Evolutionary conservation across 1,140 invertebrate species (phyloP).

Genomic region (Micrasema longulum): DNA sequence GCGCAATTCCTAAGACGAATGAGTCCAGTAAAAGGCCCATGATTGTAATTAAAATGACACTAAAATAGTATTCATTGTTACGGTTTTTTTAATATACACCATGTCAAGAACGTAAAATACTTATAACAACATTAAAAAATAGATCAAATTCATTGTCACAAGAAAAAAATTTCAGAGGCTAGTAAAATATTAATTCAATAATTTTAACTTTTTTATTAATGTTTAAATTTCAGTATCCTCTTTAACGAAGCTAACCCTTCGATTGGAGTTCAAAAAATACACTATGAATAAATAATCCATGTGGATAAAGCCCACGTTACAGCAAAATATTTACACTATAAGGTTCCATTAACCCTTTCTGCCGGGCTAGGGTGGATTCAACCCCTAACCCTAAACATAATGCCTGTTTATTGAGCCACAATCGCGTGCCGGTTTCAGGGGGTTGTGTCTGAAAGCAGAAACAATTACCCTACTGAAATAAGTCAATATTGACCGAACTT

Average conservation of each 20-base stretch:
- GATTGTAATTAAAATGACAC: too few relatives aligned
- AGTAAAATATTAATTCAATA: neutral
- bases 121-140: neutral
- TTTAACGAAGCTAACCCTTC: too few relatives aligned
- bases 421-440: conserved; percentile 15
- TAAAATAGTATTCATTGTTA: too few relatives aligned
- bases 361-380: conserved; percentile 6
- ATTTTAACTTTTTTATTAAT: neutral
- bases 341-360: conserved; percentile 16
- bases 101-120: too few relatives aligned
- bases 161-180: too few relatives aligned
- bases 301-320: too few relatives aligned
- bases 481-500: conserved; percentile 31
- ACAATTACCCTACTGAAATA: conserved; percentile 2
- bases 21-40: too few relatives aligned
- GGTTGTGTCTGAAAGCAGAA: conserved; percentile 25
- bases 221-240: too few relatives aligned
- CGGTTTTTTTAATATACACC: too few relatives aligned
- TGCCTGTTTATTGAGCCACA: neutral
- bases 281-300: neutral
- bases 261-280: too few relatives aligned
- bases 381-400: conserved; percentile 5
- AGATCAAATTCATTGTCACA: neutral
- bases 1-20: too few relatives aligned
- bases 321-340: conserved; percentile 9